phyloP scores from a whole-genome alignment of 2,113 vertebrate genomes.

The Cromileptes altivelis region DNA sequence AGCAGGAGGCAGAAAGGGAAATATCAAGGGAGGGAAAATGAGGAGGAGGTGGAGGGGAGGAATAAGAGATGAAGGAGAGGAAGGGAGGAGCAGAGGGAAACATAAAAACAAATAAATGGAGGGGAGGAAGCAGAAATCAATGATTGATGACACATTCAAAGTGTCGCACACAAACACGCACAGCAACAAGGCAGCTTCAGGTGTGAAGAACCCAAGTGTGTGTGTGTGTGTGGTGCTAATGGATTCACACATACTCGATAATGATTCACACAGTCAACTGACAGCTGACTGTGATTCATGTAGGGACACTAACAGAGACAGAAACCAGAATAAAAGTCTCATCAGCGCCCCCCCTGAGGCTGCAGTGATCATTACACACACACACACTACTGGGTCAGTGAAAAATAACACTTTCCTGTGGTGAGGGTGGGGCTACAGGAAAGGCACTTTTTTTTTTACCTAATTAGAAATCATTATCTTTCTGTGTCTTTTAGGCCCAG shows the following conservation, averaged over 20 bases:
- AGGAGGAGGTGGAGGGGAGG: too few relatives aligned
- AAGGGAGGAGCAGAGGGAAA: too few relatives aligned
- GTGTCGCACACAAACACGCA: neutral
- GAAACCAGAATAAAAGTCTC: neutral
- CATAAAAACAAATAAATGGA: neutral
- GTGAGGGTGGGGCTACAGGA: too few relatives aligned
- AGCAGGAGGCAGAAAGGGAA: neutral
- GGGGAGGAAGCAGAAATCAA: neutral
- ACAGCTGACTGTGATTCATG: slow-evolving; percentile 27
- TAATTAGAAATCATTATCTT: too few relatives aligned
- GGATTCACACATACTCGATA: slow-evolving; percentile 36
- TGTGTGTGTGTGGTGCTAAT: slow-evolving; percentile 24
- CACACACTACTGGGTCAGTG: too few relatives aligned
- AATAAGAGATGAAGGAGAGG: too few relatives aligned
- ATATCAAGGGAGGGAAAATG: too few relatives aligned
- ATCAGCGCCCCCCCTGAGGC: neutral
- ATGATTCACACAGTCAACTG: slow-evolving; percentile 36
- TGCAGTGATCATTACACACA: neutral
- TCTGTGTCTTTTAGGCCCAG: too few relatives aligned
- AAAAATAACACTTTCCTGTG: too few relatives aligned
- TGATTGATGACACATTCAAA: neutral
- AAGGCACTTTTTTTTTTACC: too few relatives aligned
- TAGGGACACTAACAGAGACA: neutral
- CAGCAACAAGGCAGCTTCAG: neutral
- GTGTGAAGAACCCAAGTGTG: neutral